Base-by-base conservation (phyloP, 2,888 invertebrate species). In the Tyria jacobaeae region DNA sequence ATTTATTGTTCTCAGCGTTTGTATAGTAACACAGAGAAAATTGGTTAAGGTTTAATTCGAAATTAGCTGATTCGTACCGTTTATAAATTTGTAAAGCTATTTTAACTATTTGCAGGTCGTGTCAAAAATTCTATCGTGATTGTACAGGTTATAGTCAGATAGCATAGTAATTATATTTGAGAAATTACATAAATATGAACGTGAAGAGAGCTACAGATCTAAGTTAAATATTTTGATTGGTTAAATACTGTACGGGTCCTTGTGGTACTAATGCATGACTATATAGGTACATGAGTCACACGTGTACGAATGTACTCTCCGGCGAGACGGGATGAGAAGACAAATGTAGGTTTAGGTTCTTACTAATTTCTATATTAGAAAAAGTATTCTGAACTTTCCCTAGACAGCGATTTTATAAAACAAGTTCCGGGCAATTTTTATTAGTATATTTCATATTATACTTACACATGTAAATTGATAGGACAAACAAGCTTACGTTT, bases 41-140 rank as follows among this genome's bases (percentile, higher is more conserved):
- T 44, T 31, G 14, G 17, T 54, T n/a, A 47, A 34, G 39, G 53
- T 35, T 52, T 53, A 62, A 62, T 62, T 57, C 31, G 53, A 49
- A 39, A 57, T 53, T 57, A 34, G 44, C 25, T 1, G n/a, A 56
- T 60, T 60, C 55, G 57, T 62, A 51, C 44, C 62, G 17, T 53
- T 53, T 44, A 49, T 57, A 31, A 60, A 44, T 60, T 56, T 50
- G 17, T 44, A 55, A 55, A 50, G 55, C 60, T 48, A 55, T 48
- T n/a, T 37, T 4, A 39, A 60, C 54, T 49, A 44, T 60, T 60
- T 41, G 34, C 41, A 41, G 17, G 53, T 25, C 21, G 41, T 35
- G 17, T 47, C n/a, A 41, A 27, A n/a, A n/a, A 17, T 54, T 44
- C 34, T 21, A 25, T 39, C 17, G 39, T 14, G n/a, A 39, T 53